Percentiles rank a stretch among this genome's conserved stretches.
These are phyloP conservation scores for Tetrax tetrax DNA, from an alignment of 2,113 vertebrate genomes.

Conservation along the genomic window DNA sequence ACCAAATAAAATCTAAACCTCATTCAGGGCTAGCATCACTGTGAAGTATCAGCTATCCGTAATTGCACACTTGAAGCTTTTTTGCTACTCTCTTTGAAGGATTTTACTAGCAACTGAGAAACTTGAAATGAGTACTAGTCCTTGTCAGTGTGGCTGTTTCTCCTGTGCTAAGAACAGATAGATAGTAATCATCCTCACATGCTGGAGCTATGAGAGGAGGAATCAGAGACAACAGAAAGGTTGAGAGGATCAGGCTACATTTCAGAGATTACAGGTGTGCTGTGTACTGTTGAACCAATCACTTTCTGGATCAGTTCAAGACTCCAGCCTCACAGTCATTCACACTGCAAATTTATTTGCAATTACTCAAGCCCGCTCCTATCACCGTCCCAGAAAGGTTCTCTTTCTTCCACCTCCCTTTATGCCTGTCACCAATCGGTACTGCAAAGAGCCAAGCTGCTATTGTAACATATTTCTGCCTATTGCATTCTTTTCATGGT, in stretches of 20 bases:
- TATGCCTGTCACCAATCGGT: neutral
- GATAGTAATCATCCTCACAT: neutral
- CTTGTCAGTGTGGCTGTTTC: neutral
- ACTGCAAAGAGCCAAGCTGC: neutral
- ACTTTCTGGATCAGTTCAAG: neutral
- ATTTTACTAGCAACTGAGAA: neutral
- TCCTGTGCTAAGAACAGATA: neutral
- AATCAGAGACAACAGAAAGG: neutral
- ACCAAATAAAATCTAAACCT: slow-evolving; percentile 64
- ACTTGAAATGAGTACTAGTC: neutral
- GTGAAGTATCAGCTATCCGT: neutral
- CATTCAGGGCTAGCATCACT: neutral
- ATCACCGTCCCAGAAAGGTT: neutral
- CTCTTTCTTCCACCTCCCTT: neutral
- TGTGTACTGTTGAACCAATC: neutral
- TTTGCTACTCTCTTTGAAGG: neutral
- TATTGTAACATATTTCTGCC: neutral
- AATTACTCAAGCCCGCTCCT: neutral
- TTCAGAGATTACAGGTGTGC: neutral
- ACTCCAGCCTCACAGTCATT: neutral
- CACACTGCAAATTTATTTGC: neutral
- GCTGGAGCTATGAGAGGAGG: neutral
- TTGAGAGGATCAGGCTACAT: neutral
- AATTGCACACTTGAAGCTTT: neutral
- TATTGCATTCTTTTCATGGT: neutral